phyloP scores from a whole-genome alignment of 2,888 invertebrate species.

The Perizoma affinitatum region DNA sequence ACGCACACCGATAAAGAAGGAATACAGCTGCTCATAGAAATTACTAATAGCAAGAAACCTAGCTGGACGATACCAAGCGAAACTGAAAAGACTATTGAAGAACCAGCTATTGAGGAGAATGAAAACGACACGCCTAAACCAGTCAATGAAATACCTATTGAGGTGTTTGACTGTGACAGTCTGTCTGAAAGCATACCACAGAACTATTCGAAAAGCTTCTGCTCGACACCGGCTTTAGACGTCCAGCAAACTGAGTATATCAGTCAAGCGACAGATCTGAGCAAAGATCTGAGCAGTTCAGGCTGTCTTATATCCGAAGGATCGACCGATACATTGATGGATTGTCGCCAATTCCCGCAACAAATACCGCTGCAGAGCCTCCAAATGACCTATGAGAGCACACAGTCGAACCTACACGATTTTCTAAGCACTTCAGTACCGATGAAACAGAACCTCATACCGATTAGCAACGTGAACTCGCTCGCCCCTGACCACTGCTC shows the following conservation, averaged over 20 bases:
- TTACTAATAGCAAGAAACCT: constrained; percentile 66
- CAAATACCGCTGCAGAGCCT: constrained; percentile 52
- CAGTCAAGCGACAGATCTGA: constrained; percentile 64
- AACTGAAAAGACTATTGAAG: constrained; percentile 49
- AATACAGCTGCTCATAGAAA: constrained; percentile 64
- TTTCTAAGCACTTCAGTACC: constrained; percentile 66
- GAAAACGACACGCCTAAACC: constrained; percentile 54
- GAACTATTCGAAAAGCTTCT: constrained; percentile 65
- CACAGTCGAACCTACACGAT: constrained; percentile 63
- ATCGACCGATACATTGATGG: constrained; percentile 64
- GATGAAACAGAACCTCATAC: constrained; percentile 63
- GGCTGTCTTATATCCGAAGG: constrained; percentile 72
- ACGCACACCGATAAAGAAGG: constrained; percentile 79
- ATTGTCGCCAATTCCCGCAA: constrained; percentile 61
- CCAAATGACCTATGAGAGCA: constrained; percentile 60
- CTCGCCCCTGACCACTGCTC: constrained; percentile 62
- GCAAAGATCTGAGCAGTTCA: constrained; percentile 72
- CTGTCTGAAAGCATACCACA: constrained; percentile 66
- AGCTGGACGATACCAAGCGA: constrained; percentile 77
- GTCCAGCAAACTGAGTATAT: constrained; percentile 54
- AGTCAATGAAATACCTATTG: constrained; percentile 69
- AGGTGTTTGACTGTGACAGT: constrained; percentile 75
- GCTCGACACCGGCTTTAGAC: constrained; percentile 50
- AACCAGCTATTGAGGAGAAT: constrained; percentile 47
- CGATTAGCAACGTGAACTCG: constrained; percentile 61